Evolutionary conservation across 2,888 invertebrate species (phyloP), one percentile per base, ranked within the genome.

Genomic region (Cyclophora punctaria): DNA sequence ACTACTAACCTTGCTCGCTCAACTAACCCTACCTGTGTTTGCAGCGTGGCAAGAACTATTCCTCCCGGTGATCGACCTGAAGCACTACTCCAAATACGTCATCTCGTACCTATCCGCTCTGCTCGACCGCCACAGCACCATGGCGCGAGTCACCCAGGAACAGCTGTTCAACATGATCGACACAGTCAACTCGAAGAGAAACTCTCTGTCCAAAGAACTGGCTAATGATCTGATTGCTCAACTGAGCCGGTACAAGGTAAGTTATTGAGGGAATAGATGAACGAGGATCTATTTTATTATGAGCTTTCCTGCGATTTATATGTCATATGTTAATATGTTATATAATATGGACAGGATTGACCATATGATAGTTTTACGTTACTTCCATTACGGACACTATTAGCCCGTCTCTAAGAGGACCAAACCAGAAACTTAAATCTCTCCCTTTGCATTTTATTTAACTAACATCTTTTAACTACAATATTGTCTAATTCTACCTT

Each of bases 31-130:
- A 20, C 1, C 20, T 20, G 20, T 48, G 46, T 48, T 90, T 83
- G 47, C 73, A 92, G 92, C 92, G 7, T 95, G 95, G 92, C 92
- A 93, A 77, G 93, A 94, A 56, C 79, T 94, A 2, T 94, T 94
- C 90, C 79, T 92, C 42, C 93, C 94, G 0, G 80, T 94, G 67
- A 81, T 94, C 45, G 94, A 94, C 59, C 78, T 93, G 73, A 93
- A 92, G 70, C 92, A 90, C 68, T 95, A 94, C 63, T 89, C 92
- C 0, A 91, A 90, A 59, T 93, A 91, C 75, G 89, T 93, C 40
- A 76, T 91, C 4, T 86, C 88, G 47, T 93, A 94, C 68, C 83
- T 95, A 48, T 79, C 89, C 4, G 86, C 88, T 46, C 71, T 92
- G 4, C 60, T 91, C 37, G 81, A 83, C 34, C 64, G 66, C 5